A percentile compares a stretch with the other conserved stretches of the same genome.
Conservation (phyloP, 2,797 vertebrate genomes). For the Gymnoscopelus microlampas region DNA sequence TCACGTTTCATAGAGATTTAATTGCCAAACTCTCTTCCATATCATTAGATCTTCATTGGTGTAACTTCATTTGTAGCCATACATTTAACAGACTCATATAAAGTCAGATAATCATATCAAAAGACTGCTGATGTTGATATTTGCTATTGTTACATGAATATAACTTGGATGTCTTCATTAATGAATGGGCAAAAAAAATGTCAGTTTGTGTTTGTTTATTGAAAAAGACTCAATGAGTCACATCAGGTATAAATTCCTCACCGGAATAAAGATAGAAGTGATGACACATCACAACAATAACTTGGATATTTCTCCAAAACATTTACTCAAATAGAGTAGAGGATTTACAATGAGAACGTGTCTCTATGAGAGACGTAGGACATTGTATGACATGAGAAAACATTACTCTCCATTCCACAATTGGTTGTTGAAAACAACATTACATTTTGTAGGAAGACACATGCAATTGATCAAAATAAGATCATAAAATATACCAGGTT, state of each 20-base stretch:
- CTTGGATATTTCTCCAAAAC: slow-evolving; percentile 50
- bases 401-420: too few relatives aligned
- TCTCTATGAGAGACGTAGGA: slow-evolving; percentile 4
- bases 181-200: background rate
- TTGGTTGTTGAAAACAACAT: too few relatives aligned
- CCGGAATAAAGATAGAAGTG: background rate
- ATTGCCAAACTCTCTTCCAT: too few relatives aligned
- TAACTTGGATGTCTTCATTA: background rate
- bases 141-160: background rate
- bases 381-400: background rate
- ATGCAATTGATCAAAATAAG: too few relatives aligned
- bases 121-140: too few relatives aligned
- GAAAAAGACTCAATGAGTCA: background rate
- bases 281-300: slow-evolving; percentile 54
- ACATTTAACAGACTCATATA: too few relatives aligned
- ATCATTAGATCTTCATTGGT: too few relatives aligned
- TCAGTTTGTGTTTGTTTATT: background rate
- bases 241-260: background rate
- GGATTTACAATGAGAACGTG: background rate
- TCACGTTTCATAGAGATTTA: too few relatives aligned
- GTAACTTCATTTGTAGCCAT: too few relatives aligned
- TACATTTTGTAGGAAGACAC: too few relatives aligned
- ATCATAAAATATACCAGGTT: background rate
- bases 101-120: too few relatives aligned
- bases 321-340: slow-evolving; percentile 12